Conservation (phyloP, 2,113 vertebrate genomes). For the Saguinus midas region DNA sequence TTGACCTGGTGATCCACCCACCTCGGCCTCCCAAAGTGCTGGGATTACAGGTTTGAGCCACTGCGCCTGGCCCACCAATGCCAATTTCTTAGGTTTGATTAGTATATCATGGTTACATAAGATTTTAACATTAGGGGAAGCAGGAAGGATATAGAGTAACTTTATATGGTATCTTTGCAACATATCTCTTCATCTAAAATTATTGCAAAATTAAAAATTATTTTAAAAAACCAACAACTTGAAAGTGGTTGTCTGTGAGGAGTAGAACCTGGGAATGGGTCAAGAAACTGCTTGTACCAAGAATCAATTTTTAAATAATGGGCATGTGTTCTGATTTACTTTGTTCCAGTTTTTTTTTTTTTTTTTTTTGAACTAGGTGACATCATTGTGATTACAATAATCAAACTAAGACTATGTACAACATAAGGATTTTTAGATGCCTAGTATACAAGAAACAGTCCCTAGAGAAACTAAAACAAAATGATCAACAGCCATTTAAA, state of each 20-base stretch:
- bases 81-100: not conserved
- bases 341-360: not conserved
- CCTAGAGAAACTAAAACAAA: not conserved
- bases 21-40: too few relatives aligned
- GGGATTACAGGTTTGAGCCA: too few relatives aligned
- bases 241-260: not conserved
- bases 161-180: not conserved
- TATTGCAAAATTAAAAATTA: not conserved
- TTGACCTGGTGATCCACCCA: too few relatives aligned
- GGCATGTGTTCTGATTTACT: not conserved
- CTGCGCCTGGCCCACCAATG: not conserved
- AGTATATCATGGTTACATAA: not conserved
- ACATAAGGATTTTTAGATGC: not conserved
- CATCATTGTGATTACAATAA: not conserved
- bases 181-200: not conserved
- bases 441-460: not conserved
- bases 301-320: not conserved
- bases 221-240: not conserved
- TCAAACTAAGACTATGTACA: not conserved
- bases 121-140: not conserved
- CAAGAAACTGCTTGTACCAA: not conserved
- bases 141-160: not conserved
- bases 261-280: not conserved
- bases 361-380: not conserved
- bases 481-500: not conserved